Base-by-base conservation (phyloP, 2,113 vertebrate species). In the Neomonachus schauinslandi region DNA sequence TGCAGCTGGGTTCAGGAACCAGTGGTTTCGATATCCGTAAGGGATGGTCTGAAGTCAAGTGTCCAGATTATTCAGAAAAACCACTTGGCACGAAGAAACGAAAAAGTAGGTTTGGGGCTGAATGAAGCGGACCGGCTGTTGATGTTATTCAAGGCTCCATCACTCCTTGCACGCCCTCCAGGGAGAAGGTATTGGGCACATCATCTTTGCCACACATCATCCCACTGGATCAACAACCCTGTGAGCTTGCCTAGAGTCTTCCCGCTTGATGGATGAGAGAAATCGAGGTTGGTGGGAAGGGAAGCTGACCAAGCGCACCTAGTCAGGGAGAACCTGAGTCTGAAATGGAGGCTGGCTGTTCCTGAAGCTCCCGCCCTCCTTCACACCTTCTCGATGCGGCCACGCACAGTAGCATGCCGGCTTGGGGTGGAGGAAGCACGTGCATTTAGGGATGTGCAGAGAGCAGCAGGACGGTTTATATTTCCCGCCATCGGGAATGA, bases 31-130 rank as follows among this genome's bases (percentile, higher is more conserved):
- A 49, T 65, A 33, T 49, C n/a, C 28, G 55, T 53, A 57, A 77
- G 69, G 84, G 49, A 49, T 69, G 65, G 57, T 57, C n/a, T 65
- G 77, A 57, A 57, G 77, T 92, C 95, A 96, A 92, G 91, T 67
- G 77, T 69, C 67, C 10, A 1, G 76, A 81, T 72, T 77, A 89
- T 76, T 39, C 26, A 19, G 59, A 21, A 39, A 76, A 89, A 51
- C 77, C 77, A 12, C 57, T 82, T 89, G 85, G 84, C 67, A 76
- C 7, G 57, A 89, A 49, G 91, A 76, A 67, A 89, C 5, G 22
- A 61, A 49, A 61, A 71, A n/a, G 74, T n/a, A 39, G 63, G 42
- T 15, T 55, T 2, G 1, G 74, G 42, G 61, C n/a, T 15, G 55
- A 53, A 33, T 16, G 89, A 63, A 63, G 55, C 53, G n/a, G 63